Evolutionary conservation across 2,113 vertebrate genomes (phyloP).

Genomic region (Ploceus nigricollis): DNA sequence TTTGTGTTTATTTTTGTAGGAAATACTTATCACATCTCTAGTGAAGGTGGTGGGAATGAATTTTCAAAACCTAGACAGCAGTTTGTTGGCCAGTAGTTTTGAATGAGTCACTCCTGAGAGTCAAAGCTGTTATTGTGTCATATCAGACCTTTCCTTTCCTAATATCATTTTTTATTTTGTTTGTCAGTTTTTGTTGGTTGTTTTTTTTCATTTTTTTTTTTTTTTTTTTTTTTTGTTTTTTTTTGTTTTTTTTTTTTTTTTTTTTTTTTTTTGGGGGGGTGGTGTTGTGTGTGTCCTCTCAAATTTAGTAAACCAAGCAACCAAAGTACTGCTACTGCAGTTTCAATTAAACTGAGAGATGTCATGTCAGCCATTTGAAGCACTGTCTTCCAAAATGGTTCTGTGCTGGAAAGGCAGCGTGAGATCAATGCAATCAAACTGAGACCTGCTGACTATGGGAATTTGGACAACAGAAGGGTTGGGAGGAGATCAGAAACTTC

Average conservation of each 20-base stretch:
- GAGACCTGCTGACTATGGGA: neutral
- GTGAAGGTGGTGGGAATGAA: neutral
- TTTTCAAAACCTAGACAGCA: neutral
- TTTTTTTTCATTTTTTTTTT: no score
- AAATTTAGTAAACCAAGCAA: neutral
- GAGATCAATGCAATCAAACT: neutral
- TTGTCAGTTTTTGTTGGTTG: rapidly evolving
- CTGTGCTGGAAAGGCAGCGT: slow-evolving; percentile 1
- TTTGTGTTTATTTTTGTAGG: neutral
- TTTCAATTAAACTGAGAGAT: neutral
- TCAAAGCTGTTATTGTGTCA: neutral
- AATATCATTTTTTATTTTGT: neutral
- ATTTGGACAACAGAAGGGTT: neutral
- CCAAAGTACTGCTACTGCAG: neutral
- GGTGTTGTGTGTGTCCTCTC: neutral
- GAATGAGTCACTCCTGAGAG: neutral
- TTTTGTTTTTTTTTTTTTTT: neutral
- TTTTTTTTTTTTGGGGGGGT: neutral
- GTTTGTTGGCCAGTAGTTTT: neutral
- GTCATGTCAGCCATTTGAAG: neutral
- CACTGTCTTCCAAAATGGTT: neutral
- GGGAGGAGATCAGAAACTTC: neutral
- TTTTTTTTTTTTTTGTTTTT: neutral
- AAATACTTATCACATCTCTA: neutral
- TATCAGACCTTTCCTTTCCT: neutral